These are phyloP conservation scores for Leptinotarsa peninsularis DNA, from an alignment of 2,888 invertebrate genomes.

Conservation along the genomic window DNA sequence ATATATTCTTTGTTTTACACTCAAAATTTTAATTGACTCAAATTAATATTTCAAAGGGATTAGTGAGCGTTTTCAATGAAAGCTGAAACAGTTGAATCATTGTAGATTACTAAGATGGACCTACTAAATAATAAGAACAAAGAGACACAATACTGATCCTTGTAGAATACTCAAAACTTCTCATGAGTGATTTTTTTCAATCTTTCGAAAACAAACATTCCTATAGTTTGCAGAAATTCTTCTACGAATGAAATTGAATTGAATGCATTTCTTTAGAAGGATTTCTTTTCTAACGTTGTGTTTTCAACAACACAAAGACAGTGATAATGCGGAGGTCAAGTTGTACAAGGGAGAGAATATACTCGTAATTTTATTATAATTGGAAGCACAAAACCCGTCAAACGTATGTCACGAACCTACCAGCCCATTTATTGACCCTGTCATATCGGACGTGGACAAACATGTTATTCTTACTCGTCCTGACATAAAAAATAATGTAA, in stretches of 20 bases:
- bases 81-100: too few relatives aligned
- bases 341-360: conserved; percentile 57
- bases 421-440: conserved; percentile 20
- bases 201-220: too few relatives aligned
- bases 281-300: neutral
- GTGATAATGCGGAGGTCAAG: conserved; percentile 51
- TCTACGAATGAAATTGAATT: neutral
- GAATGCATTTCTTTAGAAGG: neutral
- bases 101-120: too few relatives aligned
- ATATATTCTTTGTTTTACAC: too few relatives aligned
- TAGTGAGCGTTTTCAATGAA: too few relatives aligned
- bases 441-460: conserved; percentile 48
- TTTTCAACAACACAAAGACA: conserved; percentile 17
- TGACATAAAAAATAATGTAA: conserved; percentile 27
- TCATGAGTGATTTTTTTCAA: too few relatives aligned
- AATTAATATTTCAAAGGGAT: too few relatives aligned
- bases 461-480: conserved; percentile 51
- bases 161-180: too few relatives aligned
- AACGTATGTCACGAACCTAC: conserved; percentile 56
- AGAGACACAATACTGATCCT: too few relatives aligned
- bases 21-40: too few relatives aligned
- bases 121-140: too few relatives aligned
- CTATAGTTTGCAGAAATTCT: too few relatives aligned
- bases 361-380: conserved; percentile 61
- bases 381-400: conserved; percentile 62